These are phyloP conservation scores for Solenopsis fugax DNA, from an alignment of 1,140 invertebrate genomes.

Conservation along the genomic window DNA sequence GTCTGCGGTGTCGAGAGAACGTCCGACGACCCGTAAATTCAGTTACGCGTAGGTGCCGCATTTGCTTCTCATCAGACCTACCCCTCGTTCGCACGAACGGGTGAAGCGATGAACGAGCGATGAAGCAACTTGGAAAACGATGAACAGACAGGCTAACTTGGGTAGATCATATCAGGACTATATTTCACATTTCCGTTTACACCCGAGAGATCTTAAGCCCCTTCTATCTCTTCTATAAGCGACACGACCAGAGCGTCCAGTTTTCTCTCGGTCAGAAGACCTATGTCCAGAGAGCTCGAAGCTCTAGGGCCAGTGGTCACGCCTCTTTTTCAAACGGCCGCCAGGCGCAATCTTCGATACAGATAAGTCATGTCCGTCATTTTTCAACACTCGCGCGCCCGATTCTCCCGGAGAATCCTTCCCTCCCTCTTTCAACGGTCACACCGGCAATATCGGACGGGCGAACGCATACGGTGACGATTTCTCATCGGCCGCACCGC, in stretches of 20 bases:
- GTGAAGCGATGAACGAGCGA: constrained; percentile 21
- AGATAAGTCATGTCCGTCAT: constrained; percentile 77
- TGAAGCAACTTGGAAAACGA: neutral
- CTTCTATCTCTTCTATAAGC: neutral
- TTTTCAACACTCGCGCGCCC: constrained; percentile 72
- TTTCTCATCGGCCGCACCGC: constrained; percentile 65
- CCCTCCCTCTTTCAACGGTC: constrained; percentile 71
- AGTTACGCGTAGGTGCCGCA: constrained; percentile 32
- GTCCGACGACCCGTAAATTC: constrained; percentile 38
- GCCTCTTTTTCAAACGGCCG: constrained; percentile 71
- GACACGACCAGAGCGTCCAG: constrained; percentile 47
- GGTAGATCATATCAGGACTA: constrained; percentile 57
- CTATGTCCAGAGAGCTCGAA: neutral
- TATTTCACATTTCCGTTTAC: constrained; percentile 62
- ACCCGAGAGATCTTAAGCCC: constrained; percentile 45
- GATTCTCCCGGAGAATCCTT: constrained; percentile 74
- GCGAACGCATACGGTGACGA: constrained; percentile 49
- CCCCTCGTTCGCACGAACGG: constrained; percentile 10
- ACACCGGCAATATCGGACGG: constrained; percentile 42
- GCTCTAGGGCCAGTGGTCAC: constrained; percentile 64
- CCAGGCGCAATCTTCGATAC: constrained; percentile 69
- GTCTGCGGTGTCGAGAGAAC: constrained; percentile 7
- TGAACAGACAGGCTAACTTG: constrained; percentile 32
- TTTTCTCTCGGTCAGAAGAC: constrained; percentile 30
- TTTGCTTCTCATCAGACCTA: constrained; percentile 43